Evolutionary conservation across 2,888 invertebrate genomes (phyloP).

Genomic region (Tridacna crocea): DNA sequence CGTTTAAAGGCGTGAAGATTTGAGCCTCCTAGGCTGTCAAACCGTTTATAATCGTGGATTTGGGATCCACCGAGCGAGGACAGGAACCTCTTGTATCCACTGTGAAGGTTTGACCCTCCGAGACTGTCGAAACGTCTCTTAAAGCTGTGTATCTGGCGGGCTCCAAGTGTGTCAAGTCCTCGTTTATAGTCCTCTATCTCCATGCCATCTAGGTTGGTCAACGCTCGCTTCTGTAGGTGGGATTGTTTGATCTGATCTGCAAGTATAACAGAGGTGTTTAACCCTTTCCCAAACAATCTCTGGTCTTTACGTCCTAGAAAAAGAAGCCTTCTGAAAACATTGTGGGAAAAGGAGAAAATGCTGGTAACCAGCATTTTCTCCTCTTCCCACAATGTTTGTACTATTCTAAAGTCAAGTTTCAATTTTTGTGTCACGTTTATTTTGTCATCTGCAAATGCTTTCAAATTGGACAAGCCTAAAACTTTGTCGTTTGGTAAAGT

Average conservation of each 20-base stretch:
- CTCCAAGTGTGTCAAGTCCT: conserved; percentile 42
- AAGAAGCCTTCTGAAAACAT: no score
- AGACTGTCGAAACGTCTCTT: conserved; percentile 49
- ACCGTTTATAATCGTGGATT: conserved; percentile 48
- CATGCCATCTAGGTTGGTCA: conserved; percentile 35
- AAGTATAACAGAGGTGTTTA: no score
- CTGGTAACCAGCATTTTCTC: no score
- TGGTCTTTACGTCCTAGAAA: no score
- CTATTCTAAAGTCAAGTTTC: no score
- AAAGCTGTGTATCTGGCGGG: conserved; percentile 36
- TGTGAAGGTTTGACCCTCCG: conserved; percentile 46
- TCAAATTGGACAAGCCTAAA: no score
- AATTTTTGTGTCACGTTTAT: no score
- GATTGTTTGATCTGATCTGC: background rate
- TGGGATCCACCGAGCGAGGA: conserved; percentile 41
- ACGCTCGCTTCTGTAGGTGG: conserved; percentile 38
- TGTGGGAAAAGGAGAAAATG: no score
- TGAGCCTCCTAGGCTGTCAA: conserved; percentile 50
- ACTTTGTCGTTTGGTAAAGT: no score
- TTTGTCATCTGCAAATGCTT: no score
- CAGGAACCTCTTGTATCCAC: conserved; percentile 45
- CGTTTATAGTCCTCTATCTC: conserved; percentile 49
- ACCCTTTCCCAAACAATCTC: no score
- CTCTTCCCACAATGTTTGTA: no score
- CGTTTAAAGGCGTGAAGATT: conserved; percentile 50